phyloP scores from a whole-genome alignment of 2,888 invertebrate genomes.

The Blomia tropicalis region DNA sequence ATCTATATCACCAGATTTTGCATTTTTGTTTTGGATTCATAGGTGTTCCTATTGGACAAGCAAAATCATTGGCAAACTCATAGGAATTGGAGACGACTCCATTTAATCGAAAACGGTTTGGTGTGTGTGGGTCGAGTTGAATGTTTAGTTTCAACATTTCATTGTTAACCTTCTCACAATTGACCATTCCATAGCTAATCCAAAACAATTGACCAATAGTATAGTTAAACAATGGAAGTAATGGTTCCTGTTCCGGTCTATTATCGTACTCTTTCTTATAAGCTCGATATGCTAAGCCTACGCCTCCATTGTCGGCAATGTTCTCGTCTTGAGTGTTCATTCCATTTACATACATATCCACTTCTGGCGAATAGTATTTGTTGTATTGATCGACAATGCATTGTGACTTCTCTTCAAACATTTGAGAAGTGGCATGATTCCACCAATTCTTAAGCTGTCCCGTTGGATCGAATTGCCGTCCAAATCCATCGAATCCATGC shows the following conservation, averaged over 20 bases:
- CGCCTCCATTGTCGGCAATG: slow-evolving; percentile 84
- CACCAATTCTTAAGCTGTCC: slow-evolving; percentile 30
- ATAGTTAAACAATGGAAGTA: slow-evolving; percentile 28
- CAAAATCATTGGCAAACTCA: slow-evolving; percentile 64
- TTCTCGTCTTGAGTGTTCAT: slow-evolving; percentile 83
- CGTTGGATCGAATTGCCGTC: slow-evolving; percentile 29
- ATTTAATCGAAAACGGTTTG: slow-evolving; percentile 46
- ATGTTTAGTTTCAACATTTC: slow-evolving; percentile 7
- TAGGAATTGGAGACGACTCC: slow-evolving; percentile 65
- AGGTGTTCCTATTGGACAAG: slow-evolving; percentile 51
- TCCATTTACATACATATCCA: slow-evolving; percentile 65
- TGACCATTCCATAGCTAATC: slow-evolving; percentile 58
- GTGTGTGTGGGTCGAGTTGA: slow-evolving; percentile 27
- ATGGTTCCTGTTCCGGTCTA: slow-evolving; percentile 16
- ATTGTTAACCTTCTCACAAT: slow-evolving; percentile 12
- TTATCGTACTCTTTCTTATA: background rate
- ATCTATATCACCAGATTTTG: slow-evolving; percentile 58
- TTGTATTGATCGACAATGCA: slow-evolving; percentile 30
- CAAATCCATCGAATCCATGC: slow-evolving; percentile 44
- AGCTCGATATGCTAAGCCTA: slow-evolving; percentile 64
- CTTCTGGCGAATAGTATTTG: slow-evolving; percentile 41
- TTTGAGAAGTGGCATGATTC: slow-evolving; percentile 41
- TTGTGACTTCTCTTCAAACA: slow-evolving; percentile 25
- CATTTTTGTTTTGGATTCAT: slow-evolving; percentile 76
- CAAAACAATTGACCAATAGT: slow-evolving; percentile 54